Conservation (phyloP, 2,113 vertebrate species). For the Gymnobelideus leadbeateri region DNA sequence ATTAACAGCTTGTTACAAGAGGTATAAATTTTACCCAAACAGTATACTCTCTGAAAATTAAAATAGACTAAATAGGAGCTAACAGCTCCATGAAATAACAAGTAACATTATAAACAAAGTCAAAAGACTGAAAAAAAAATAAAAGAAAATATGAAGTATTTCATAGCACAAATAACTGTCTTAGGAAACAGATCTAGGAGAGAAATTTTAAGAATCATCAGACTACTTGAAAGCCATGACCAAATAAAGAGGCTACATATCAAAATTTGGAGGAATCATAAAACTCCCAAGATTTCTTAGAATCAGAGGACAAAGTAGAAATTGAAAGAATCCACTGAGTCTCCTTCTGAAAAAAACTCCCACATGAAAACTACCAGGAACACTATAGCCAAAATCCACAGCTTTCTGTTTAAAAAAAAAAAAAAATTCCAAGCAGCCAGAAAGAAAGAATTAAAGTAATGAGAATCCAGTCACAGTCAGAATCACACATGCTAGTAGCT, state of each 20-base stretch:
- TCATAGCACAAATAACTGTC: no score
- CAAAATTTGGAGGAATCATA: neutral
- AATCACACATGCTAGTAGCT: neutral
- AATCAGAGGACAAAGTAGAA: neutral
- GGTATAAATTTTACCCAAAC: no score
- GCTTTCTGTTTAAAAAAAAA: neutral
- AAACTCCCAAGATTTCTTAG: neutral
- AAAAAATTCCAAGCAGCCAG: neutral
- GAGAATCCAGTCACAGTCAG: neutral
- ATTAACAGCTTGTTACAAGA: no score
- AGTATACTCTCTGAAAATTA: no score
- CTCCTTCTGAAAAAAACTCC: neutral
- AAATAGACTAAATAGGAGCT: neutral
- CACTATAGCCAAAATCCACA: neutral
- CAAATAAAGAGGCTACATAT: neutral
- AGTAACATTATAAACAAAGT: neutral
- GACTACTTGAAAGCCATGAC: neutral
- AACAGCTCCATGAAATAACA: neutral
- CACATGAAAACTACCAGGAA: neutral
- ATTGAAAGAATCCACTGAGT: neutral
- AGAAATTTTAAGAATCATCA: neutral
- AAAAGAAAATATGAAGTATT: no score
- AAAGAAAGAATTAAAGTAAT: no score
- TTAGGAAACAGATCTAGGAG: neutral
- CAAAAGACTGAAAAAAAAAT: neutral